Conservation (phyloP, 2,888 invertebrate genomes). For the Colostygia pectinataria region DNA sequence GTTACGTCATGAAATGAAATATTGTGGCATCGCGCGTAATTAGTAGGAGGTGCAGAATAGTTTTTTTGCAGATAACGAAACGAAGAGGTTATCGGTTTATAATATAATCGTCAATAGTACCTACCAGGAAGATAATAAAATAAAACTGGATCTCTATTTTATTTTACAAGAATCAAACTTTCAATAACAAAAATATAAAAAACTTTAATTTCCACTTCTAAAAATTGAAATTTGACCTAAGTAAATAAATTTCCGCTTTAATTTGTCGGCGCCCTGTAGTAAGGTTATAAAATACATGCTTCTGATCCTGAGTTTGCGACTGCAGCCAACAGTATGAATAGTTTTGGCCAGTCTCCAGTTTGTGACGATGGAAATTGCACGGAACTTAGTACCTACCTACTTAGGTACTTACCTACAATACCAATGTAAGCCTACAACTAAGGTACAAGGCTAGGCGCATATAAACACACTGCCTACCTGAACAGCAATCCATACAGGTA, state of each 20-base stretch:
- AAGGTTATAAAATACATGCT: constrained; percentile 23
- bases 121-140: no score
- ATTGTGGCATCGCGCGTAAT: no score
- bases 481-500: no score
- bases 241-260: constrained; percentile 33
- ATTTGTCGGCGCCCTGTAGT: constrained; percentile 32
- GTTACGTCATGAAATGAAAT: no score
- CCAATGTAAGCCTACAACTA: not conserved
- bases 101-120: no score
- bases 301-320: constrained; percentile 23
- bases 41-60: no score
- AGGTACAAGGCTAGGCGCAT: no score
- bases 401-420: not conserved
- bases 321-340: constrained; percentile 24
- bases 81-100: no score
- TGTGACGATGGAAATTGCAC: constrained; percentile 22
- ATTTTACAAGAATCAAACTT: no score
- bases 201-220: constrained; percentile 14
- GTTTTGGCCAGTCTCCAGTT: constrained; percentile 56
- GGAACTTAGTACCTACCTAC: constrained; percentile 5
- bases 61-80: no score
- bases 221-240: constrained; percentile 30
- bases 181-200: not conserved
- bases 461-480: no score
- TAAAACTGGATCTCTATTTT: no score